A percentile compares a stretch with the other conserved stretches of the same genome.
Conservation (phyloP, 2,113 vertebrate species). For the Camelus dromedarius region DNA sequence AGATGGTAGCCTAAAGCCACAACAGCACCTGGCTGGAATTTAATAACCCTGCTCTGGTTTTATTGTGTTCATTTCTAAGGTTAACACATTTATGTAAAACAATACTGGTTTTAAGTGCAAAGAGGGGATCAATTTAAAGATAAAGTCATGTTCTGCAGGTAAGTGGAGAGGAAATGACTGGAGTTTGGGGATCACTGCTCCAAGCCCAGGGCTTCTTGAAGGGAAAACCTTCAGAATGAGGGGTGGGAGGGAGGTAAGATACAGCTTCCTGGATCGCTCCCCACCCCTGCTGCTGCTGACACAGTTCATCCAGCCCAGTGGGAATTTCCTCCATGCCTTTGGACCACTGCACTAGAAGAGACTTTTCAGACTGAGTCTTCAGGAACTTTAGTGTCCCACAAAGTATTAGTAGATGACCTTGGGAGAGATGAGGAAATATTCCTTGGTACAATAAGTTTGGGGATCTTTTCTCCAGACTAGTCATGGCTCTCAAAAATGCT, state of each 20-base stretch:
- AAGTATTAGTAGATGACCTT: not conserved
- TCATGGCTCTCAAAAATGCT: not conserved
- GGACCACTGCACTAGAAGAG: not conserved
- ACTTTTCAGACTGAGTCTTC: not conserved
- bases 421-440: not conserved
- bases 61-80: not conserved
- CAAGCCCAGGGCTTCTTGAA: not conserved
- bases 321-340: not conserved
- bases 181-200: not conserved
- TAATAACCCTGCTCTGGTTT: not conserved
- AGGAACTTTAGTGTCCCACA: not conserved
- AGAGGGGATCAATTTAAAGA: not conserved
- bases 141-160: not conserved
- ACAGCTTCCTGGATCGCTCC: not conserved
- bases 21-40: not conserved
- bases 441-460: not conserved
- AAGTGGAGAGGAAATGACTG: not conserved
- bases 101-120: slow-evolving; percentile 32
- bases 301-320: not conserved
- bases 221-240: not conserved
- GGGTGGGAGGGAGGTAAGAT: not conserved
- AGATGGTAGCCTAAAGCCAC: not conserved
- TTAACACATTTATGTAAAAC: slow-evolving; percentile 8
- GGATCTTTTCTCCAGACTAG: not conserved
- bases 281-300: not conserved